phyloP scores from a whole-genome alignment of 2,888 invertebrate species.

The Nemotelus pantherinus region DNA sequence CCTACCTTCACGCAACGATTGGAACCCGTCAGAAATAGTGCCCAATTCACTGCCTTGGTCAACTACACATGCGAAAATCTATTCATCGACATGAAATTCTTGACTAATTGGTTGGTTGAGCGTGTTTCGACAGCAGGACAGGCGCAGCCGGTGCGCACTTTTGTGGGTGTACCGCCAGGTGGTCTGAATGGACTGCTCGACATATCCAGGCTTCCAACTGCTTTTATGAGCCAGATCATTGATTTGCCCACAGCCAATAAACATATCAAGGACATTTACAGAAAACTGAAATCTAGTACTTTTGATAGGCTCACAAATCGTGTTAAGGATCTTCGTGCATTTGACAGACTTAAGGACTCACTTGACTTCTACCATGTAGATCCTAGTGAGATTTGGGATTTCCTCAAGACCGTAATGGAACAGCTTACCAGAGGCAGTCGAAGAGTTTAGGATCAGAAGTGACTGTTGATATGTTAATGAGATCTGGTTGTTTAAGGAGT shows the following conservation, averaged over 20 bases:
- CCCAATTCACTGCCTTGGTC: neutral
- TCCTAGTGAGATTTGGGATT: neutral
- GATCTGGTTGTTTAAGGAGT: too few relatives aligned
- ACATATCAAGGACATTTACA: neutral
- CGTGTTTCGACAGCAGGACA: neutral
- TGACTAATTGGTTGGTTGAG: neutral
- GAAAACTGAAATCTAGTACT: neutral
- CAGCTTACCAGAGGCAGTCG: too few relatives aligned
- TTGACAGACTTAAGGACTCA: neutral
- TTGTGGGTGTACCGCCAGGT: neutral
- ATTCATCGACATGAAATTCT: conserved; percentile 11
- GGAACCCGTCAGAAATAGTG: neutral
- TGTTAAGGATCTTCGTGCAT: neutral
- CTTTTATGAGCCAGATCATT: neutral
- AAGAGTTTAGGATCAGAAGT: too few relatives aligned
- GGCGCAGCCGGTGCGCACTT: neutral
- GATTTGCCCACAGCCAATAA: neutral
- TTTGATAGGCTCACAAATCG: neutral
- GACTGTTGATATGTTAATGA: too few relatives aligned
- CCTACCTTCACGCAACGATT: neutral
- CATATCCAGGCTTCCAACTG: neutral
- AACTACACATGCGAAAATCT: conserved; percentile 3
- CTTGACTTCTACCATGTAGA: neutral
- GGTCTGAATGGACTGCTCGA: neutral
- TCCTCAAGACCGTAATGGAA: neutral